phyloP scores from a whole-genome alignment of 2,113 vertebrate species.

The Passer domesticus region DNA sequence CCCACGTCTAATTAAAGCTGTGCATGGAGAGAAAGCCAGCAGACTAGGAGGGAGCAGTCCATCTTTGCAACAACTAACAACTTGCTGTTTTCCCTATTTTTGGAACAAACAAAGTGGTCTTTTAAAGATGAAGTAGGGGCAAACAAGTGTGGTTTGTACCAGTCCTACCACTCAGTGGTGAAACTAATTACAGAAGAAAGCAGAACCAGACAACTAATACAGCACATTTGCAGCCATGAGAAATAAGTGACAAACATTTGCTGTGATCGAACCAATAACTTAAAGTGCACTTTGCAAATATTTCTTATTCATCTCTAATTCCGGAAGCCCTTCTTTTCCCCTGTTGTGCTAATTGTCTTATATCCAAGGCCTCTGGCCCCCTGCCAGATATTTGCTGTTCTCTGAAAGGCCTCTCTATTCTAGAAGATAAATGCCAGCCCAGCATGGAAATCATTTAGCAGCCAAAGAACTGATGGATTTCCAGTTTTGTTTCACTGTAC shows the following conservation, averaged over 20 bases:
- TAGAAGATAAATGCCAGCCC: conserved; percentile 41
- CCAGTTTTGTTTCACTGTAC: conserved; percentile 15
- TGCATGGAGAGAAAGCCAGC: background rate
- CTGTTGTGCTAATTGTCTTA: conserved; percentile 58
- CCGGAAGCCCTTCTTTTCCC: conserved; percentile 23
- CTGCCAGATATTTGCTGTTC: conserved; percentile 50
- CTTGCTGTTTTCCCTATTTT: conserved; percentile 16
- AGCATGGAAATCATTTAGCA: conserved; percentile 58
- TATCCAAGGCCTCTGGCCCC: conserved; percentile 10
- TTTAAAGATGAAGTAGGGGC: conserved; percentile 34
- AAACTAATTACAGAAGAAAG: conserved; percentile 52
- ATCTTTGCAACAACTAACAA: conserved; percentile 3
- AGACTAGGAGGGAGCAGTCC: background rate
- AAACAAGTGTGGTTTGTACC: conserved; percentile 22
- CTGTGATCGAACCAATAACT: conserved; percentile 51
- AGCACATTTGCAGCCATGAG: conserved; percentile 2
- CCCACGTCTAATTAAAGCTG: conserved; percentile 31
- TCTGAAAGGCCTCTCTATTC: conserved; percentile 61
- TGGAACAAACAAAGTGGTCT: conserved; percentile 19
- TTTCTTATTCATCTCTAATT: conserved; percentile 58
- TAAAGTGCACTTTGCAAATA: conserved; percentile 60
- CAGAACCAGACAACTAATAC: background rate
- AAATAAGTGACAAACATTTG: conserved; percentile 44
- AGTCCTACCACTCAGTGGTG: conserved; percentile 1
- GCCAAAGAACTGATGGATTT: conserved; percentile 46